These are phyloP conservation scores for Crepidodera aurea DNA, from an alignment of 2,888 invertebrate species.

Conservation along the genomic window DNA sequence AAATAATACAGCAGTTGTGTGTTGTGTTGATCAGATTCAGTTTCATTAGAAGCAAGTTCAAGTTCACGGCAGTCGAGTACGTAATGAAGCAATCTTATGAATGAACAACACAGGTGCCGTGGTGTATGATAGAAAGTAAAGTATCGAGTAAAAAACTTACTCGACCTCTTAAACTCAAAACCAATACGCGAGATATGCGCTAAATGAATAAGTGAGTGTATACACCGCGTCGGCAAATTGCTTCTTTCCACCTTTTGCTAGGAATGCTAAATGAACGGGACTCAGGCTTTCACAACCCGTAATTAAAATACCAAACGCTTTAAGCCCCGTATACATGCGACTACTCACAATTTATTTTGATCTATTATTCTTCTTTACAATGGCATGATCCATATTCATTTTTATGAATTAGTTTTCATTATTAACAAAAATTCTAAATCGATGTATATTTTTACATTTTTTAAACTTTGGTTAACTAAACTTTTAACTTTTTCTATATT, in stretches of 20 bases:
- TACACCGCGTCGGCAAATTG: slow-evolving; percentile 28
- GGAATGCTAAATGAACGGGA: slow-evolving; percentile 49
- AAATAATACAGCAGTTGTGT: slow-evolving; percentile 31
- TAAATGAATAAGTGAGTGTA: slow-evolving; percentile 29
- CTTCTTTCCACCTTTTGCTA: slow-evolving; percentile 45
- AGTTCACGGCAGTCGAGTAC: slow-evolving; percentile 60
- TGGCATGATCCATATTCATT: too few relatives aligned
- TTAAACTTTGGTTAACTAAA: too few relatives aligned
- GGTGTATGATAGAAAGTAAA: slow-evolving; percentile 57
- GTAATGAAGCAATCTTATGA: slow-evolving; percentile 55
- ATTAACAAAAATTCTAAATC: too few relatives aligned
- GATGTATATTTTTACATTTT: too few relatives aligned
- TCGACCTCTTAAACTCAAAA: slow-evolving; percentile 45
- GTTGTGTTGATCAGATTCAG: slow-evolving; percentile 53
- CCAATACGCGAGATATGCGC: slow-evolving; percentile 36
- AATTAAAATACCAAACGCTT: slow-evolving; percentile 36
- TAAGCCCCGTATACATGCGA: slow-evolving; percentile 5
- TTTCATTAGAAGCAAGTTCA: slow-evolving; percentile 62
- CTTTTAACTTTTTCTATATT: too few relatives aligned
- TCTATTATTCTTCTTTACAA: too few relatives aligned
- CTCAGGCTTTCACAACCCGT: slow-evolving; percentile 45
- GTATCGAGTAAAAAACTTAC: slow-evolving; percentile 45
- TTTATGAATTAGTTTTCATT: too few relatives aligned
- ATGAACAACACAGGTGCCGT: slow-evolving; percentile 54
- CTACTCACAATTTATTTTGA: neutral